These are phyloP conservation scores for Orchestes rusci DNA, from an alignment of 2,888 invertebrate genomes.

Conservation along the genomic window DNA sequence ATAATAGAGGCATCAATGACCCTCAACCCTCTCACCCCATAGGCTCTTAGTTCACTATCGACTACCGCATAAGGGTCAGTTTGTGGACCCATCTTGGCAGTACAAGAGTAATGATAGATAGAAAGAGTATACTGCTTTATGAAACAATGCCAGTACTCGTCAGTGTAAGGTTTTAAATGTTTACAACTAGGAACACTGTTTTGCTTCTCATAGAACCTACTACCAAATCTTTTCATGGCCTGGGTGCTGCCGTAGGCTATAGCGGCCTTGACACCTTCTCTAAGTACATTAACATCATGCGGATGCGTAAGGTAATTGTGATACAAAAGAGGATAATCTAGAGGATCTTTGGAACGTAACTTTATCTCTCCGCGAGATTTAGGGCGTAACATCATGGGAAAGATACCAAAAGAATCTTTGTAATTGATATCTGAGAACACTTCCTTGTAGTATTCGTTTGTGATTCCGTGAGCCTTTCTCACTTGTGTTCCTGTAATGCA, in stretches of 20 bases:
- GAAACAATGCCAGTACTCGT: constrained; percentile 82
- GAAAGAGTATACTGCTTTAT: constrained; percentile 81
- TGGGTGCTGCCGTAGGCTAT: constrained; percentile 72
- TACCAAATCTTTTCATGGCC: constrained; percentile 71
- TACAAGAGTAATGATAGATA: constrained; percentile 79
- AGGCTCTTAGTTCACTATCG: constrained; percentile 66
- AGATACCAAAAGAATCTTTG: constrained; percentile 71
- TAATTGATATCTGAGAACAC: constrained; percentile 65
- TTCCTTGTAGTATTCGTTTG: constrained; percentile 73
- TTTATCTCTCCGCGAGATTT: constrained; percentile 77
- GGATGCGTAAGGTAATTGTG: constrained; percentile 89
- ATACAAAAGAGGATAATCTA: constrained; percentile 77
- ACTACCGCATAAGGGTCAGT: constrained; percentile 75
- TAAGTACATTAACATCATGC: constrained; percentile 72
- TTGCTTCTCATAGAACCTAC: constrained; percentile 65
- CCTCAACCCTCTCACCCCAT: constrained; percentile 57
- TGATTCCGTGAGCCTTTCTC: constrained; percentile 72
- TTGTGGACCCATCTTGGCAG: constrained; percentile 77
- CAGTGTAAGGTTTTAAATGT: constrained; percentile 67
- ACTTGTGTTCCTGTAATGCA: constrained; percentile 47
- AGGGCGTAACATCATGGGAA: constrained; percentile 85
- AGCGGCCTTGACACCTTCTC: constrained; percentile 83
- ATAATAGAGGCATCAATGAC: constrained; percentile 85
- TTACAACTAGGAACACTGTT: constrained; percentile 67
- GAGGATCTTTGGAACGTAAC: constrained; percentile 51